These are phyloP conservation scores for Agonum fuliginosum DNA, from an alignment of 2,888 invertebrate genomes.

Conservation along the genomic window DNA sequence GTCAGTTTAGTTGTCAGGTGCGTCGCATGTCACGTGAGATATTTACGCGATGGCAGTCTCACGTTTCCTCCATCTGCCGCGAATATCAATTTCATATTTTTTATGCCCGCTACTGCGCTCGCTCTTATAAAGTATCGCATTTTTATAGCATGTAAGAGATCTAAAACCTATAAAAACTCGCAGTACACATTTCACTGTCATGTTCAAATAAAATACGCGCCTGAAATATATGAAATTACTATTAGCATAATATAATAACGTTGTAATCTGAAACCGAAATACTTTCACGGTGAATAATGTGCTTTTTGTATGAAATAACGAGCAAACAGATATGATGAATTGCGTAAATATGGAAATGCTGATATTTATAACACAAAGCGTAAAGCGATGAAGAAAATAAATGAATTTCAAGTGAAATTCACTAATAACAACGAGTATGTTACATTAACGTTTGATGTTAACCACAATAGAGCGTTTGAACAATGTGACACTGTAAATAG, in stretches of 20 bases:
- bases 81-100: conserved; percentile 57
- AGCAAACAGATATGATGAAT: conserved; percentile 46
- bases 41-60: conserved; percentile 46
- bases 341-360: conserved; percentile 25
- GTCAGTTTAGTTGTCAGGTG: conserved; percentile 14
- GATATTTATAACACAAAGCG: conserved; percentile 28
- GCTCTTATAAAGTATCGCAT: conserved; percentile 54
- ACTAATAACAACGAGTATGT: background rate
- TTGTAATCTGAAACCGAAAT: conserved; percentile 50
- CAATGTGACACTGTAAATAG: conserved; percentile 23
- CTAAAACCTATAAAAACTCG: conserved; percentile 51
- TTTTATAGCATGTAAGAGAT: conserved; percentile 56
- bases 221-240: conserved; percentile 39
- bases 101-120: conserved; percentile 32
- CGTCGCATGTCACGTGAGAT: conserved; percentile 34
- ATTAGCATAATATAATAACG: conserved; percentile 54
- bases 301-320: conserved; percentile 39
- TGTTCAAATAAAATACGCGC: conserved; percentile 35
- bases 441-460: background rate
- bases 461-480: conserved; percentile 14
- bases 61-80: conserved; percentile 53
- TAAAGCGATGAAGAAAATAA: conserved; percentile 5
- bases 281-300: conserved; percentile 33
- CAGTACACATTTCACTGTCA: conserved; percentile 53
- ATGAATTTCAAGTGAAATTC: background rate